phyloP scores from a whole-genome alignment of 2,113 vertebrate genomes.

The Mus spicilegus region DNA sequence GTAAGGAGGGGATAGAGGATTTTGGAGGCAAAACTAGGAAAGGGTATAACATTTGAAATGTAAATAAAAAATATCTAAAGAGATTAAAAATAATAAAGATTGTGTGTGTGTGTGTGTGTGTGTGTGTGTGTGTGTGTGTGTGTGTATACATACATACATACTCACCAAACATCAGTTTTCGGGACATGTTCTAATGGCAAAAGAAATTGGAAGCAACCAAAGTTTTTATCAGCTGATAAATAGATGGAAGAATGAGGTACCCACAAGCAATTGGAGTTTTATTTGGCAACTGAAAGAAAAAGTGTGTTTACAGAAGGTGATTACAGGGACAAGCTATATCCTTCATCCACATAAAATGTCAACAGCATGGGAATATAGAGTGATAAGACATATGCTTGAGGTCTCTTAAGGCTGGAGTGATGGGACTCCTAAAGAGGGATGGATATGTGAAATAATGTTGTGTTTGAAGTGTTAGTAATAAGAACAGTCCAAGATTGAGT shows the following conservation, averaged over 20 bases:
- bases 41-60: no score
- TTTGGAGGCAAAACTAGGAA: no score
- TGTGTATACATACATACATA: no score
- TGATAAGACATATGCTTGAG: not conserved
- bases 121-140: no score
- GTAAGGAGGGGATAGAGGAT: no score
- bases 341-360: not conserved
- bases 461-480: not conserved
- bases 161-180: no score
- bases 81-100: no score
- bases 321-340: not conserved
- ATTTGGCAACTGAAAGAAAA: not conserved
- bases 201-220: not conserved
- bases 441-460: not conserved
- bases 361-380: no score
- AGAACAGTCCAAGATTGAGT: no score
- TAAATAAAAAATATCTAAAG: no score
- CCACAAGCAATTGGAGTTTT: not conserved
- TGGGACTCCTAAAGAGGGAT: fast-evolving
- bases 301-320: not conserved
- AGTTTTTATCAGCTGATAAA: not conserved
- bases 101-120: no score
- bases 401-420: fast-evolving
- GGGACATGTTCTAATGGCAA: not conserved
- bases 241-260: not conserved